phyloP scores from a whole-genome alignment of 23 tunicate species.

The Phallusia fumigata region DNA sequence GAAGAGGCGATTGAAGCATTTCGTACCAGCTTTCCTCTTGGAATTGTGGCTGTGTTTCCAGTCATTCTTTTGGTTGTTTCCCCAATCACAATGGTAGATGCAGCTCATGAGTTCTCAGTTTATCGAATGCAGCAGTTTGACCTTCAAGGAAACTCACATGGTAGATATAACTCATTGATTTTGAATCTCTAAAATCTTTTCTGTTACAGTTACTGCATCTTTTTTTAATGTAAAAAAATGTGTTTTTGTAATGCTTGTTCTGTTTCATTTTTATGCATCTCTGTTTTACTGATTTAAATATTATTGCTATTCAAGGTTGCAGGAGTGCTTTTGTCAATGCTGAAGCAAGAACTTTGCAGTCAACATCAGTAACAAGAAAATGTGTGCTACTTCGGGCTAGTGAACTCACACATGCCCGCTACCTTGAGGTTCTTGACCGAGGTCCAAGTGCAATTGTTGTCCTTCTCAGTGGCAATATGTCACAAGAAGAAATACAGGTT shows the following conservation, averaged over 20 bases:
- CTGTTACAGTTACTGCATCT: too few relatives aligned
- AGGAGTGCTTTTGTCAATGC: slow-evolving; percentile 61
- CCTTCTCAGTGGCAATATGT: slow-evolving; percentile 54
- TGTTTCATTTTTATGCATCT: too few relatives aligned
- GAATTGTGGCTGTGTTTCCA: slow-evolving; percentile 62
- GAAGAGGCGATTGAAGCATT: slow-evolving; percentile 72
- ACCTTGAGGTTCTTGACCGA: slow-evolving; percentile 64
- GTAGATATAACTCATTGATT: slow-evolving; percentile 49
- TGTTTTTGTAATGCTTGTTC: too few relatives aligned
- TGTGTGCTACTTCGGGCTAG: slow-evolving; percentile 63
- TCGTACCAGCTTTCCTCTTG: slow-evolving; percentile 65
- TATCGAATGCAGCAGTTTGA: slow-evolving; percentile 96
- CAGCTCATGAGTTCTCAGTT: slow-evolving; percentile 91
- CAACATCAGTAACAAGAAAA: slow-evolving; percentile 59
- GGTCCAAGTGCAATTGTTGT: slow-evolving; percentile 68
- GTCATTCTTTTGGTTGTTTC: slow-evolving; percentile 65
- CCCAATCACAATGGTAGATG: slow-evolving; percentile 73
- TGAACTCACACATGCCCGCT: slow-evolving; percentile 57
- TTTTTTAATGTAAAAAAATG: too few relatives aligned
- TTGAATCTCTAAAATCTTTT: too few relatives aligned
- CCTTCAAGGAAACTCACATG: slow-evolving; percentile 73
- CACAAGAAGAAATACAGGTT: slow-evolving; percentile 50
- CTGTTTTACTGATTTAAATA: too few relatives aligned
- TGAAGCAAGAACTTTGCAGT: slow-evolving; percentile 78
- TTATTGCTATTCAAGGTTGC: slow-evolving; percentile 70